A percentile compares a stretch with the other conserved stretches of the same genome.
These are phyloP conservation scores for Stenodema calcarata DNA, from an alignment of 2,888 invertebrate genomes.

Conservation along the genomic window DNA sequence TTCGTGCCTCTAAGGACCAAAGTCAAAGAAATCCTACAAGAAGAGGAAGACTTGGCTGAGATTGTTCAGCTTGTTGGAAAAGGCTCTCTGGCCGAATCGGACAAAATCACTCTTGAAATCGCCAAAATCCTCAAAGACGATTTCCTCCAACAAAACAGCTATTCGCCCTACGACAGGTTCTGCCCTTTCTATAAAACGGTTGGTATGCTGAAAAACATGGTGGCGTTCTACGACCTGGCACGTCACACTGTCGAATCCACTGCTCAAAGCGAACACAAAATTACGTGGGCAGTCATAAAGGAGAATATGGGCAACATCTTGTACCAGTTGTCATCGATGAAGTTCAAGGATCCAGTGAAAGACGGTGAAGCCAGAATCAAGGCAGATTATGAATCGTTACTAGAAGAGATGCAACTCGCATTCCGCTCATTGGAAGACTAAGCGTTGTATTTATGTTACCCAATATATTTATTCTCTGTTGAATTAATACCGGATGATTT, in stretches of 20 bases:
- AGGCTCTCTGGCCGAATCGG: slow-evolving; percentile 96
- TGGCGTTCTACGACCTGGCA: slow-evolving; percentile 97
- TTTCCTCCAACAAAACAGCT: slow-evolving; percentile 98
- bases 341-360: slow-evolving; percentile 99
- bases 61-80: slow-evolving; percentile 99
- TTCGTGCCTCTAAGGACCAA: slow-evolving; percentile 97
- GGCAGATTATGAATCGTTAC: slow-evolving; percentile 93
- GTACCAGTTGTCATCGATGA: slow-evolving; percentile 98
- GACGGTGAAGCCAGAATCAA: slow-evolving; percentile 98
- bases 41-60: slow-evolving; percentile 99
- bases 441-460: slow-evolving; percentile 59
- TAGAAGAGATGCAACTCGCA: slow-evolving; percentile 95
- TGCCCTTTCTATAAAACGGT: slow-evolving; percentile 99
- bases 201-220: slow-evolving; percentile 98
- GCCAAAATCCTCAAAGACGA: slow-evolving; percentile 98
- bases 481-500: too few species aligned
- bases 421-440: slow-evolving; percentile 99
- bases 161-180: slow-evolving; percentile 93
- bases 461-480: too few species aligned
- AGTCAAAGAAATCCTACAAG: slow-evolving; percentile 93
- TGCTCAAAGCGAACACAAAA: slow-evolving; percentile 98
- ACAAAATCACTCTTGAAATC: slow-evolving; percentile 98
- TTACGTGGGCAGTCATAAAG: slow-evolving; percentile 96
- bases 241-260: slow-evolving; percentile 97
- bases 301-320: slow-evolving; percentile 96